Conservation (phyloP, 2,797 vertebrate genomes). For the Scleropages formosus region DNA sequence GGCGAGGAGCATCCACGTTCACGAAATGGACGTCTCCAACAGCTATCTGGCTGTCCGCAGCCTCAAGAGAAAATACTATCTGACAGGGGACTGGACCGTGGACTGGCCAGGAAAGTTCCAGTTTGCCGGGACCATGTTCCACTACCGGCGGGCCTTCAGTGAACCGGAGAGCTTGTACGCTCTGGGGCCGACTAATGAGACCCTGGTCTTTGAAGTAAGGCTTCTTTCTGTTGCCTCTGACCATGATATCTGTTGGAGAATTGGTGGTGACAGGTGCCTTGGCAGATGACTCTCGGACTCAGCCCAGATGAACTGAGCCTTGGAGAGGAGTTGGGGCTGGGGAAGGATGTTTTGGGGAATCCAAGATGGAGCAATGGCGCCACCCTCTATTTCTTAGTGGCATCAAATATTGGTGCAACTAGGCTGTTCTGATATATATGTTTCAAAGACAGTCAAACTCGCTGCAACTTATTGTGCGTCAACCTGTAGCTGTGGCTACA, state of each 20-base stretch:
- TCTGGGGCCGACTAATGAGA: conserved; percentile 90
- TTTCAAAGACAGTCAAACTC: background rate
- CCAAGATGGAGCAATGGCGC: background rate
- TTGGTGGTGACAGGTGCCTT: conserved; percentile 55
- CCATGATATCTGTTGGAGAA: conserved; percentile 54
- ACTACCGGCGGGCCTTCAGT: conserved; percentile 85
- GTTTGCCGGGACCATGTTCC: conserved; percentile 84
- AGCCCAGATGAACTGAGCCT: conserved; percentile 45
- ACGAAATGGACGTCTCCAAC: conserved; percentile 81
- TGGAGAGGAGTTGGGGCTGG: conserved; percentile 12
- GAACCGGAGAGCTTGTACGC: conserved; percentile 84
- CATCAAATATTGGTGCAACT: no score
- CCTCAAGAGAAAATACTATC: conserved; percentile 78
- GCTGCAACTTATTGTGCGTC: no score
- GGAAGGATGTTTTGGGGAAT: background rate
- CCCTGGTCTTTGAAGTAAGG: conserved; percentile 95
- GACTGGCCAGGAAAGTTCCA: conserved; percentile 93
- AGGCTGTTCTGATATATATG: no score
- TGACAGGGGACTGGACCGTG: conserved; percentile 89
- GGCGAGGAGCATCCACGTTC: conserved; percentile 78
- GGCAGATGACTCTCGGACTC: conserved; percentile 47
- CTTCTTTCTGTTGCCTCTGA: conserved; percentile 43
- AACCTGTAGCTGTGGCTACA: no score
- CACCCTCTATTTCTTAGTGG: no score
- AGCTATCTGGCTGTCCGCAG: conserved; percentile 88